Evolutionary conservation across 1,140 invertebrate species (phyloP), one percentile per base, ranked within the genome.

Genomic region (Aphelenchoides besseyi): DNA sequence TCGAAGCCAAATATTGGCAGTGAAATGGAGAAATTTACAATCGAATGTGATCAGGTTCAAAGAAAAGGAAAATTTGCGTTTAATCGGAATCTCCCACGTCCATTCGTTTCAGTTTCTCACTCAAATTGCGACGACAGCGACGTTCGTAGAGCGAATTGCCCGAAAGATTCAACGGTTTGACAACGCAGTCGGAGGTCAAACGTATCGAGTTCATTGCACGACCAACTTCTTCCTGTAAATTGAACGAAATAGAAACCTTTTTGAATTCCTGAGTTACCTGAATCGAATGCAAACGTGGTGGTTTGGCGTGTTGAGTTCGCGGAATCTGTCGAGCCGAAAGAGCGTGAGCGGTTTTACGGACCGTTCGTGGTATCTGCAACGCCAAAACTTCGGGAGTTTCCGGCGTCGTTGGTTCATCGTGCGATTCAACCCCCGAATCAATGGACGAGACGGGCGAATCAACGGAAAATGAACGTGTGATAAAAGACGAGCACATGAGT

Each of bases 121-220:
- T 5, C 32, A 29, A 28, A 23, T 66, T 66, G 32, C 63, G 30
- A 54, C 30, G 12, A 16, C 26, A 28, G 9, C 70, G 36, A 16
- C 70, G 36, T 54, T 41, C 63, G 26, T 36, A 68, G 23, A 71
- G 26, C 26, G 30, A 35, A 52, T 71, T 71, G 8, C 52, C 48
- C 29, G 70, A 67, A 16, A 33, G 28, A 33, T 67, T 28, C n/a
- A 71, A 52, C 8, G 35, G 12, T 26, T 68, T 71, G 16, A 71
- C 41, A 16, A 30, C 33, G 18, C 33, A 30, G 52, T 75, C 70
- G n/a, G 66, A 68, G n/a, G 68, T 67, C 0, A 96, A 92, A 64
- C 95, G 88, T 94, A 98, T 98, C 63, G 93, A 95, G 36, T 94
- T 93, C 41, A 98, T 86, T 0, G 94, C 96, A 69, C 93, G 90